phyloP scores from a whole-genome alignment of 2,888 invertebrate genomes.

The Panopea generosa region DNA sequence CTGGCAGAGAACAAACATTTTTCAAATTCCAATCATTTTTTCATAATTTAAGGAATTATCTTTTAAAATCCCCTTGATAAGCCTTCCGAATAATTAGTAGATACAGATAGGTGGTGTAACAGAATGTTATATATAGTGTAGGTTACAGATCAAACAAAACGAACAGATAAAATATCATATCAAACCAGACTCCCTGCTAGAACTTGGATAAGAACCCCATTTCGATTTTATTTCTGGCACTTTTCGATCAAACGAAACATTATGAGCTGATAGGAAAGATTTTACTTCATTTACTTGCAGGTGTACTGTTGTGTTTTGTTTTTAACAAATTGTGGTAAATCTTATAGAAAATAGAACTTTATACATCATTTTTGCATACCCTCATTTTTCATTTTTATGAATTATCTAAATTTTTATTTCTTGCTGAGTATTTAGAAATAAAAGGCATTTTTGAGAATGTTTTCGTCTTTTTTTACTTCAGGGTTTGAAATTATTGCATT shows the following conservation, averaged over 20 bases:
- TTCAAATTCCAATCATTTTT: constrained; percentile 30
- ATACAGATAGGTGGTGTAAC: neutral
- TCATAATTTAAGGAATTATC: neutral
- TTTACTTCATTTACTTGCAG: neutral
- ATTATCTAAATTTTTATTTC: too few species aligned
- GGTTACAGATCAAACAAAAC: constrained; percentile 10
- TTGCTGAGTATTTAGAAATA: too few species aligned
- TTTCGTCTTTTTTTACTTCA: too few species aligned
- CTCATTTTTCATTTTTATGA: too few species aligned
- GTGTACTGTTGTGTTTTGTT: neutral
- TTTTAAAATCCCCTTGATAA: neutral
- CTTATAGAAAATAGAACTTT: too few species aligned
- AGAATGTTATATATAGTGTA: neutral
- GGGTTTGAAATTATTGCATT: too few species aligned
- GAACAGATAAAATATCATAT: neutral
- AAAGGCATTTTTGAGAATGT: too few species aligned
- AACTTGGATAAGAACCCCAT: constrained; percentile 30
- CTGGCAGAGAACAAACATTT: constrained; percentile 23
- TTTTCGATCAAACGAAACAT: constrained; percentile 3
- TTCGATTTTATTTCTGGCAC: constrained; percentile 4
- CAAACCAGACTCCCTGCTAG: constrained; percentile 34
- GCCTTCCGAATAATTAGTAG: neutral
- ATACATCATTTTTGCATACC: too few species aligned
- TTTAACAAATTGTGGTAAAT: too few species aligned
- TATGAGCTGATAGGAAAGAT: neutral